Evolutionary conservation across 2,888 invertebrate species (phyloP).

Genomic region (Coleophora flavipennella): DNA sequence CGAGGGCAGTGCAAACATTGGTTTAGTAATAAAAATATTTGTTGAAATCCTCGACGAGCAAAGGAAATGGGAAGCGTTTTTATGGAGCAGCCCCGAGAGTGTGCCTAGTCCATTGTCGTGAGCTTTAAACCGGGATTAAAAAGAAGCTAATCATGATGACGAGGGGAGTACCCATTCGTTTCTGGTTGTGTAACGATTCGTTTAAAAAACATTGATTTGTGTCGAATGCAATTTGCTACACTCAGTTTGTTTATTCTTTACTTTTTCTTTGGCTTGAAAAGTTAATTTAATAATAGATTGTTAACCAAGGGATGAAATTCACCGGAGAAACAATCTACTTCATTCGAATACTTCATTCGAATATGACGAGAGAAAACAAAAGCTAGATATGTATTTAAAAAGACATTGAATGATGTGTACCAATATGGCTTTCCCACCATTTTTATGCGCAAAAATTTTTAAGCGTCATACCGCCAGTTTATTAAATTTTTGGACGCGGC

Average conservation of each 20-base stretch:
- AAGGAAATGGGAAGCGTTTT: constrained; percentile 48
- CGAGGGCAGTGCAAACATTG: constrained; percentile 63
- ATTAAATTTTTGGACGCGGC: too few relatives aligned
- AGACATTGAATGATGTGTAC: too few relatives aligned
- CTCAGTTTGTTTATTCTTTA: not conserved
- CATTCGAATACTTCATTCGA: too few relatives aligned
- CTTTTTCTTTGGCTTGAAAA: too few relatives aligned
- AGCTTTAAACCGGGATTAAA: constrained; percentile 61
- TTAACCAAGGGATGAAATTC: too few relatives aligned
- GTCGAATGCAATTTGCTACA: not conserved
- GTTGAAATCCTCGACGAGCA: constrained; percentile 48
- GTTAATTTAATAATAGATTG: too few relatives aligned
- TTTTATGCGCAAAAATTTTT: too few relatives aligned
- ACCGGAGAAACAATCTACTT: too few relatives aligned
- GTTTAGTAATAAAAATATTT: constrained; percentile 70
- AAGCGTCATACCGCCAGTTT: too few relatives aligned
- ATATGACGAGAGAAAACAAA: too few relatives aligned
- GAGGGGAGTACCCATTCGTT: constrained; percentile 33
- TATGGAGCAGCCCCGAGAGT: constrained; percentile 40
- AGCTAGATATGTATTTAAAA: too few relatives aligned
- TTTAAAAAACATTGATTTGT: constrained; percentile 7
- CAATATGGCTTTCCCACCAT: too few relatives aligned
- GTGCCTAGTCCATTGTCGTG: constrained; percentile 51
- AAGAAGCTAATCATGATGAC: constrained; percentile 52
- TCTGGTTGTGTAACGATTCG: constrained; percentile 21